phyloP scores from a whole-genome alignment of 2,113 vertebrate species.

The Microcebus tavaratra region DNA sequence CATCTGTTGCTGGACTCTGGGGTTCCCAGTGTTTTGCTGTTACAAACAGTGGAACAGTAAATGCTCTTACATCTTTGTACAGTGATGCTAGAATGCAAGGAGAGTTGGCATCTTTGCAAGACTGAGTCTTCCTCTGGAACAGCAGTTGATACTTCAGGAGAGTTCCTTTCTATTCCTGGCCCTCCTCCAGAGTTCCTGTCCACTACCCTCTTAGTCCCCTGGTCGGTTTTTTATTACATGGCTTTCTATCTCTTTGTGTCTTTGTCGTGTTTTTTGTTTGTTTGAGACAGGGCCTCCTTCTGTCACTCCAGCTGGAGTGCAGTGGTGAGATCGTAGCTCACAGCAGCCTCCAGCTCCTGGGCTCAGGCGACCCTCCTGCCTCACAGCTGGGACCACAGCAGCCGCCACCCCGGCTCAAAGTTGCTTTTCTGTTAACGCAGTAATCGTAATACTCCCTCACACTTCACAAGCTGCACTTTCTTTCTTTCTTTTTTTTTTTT shows the following conservation, averaged over 20 bases:
- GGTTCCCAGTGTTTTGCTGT: rapidly evolving
- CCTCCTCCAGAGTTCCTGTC: background rate
- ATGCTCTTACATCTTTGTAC: background rate
- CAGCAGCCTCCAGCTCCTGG: too few species aligned
- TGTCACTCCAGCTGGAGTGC: too few species aligned
- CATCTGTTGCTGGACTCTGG: background rate
- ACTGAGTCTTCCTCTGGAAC: background rate
- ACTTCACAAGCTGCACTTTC: background rate
- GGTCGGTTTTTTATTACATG: background rate
- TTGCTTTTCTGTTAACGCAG: background rate
- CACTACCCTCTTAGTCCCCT: background rate
- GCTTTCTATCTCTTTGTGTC: background rate
- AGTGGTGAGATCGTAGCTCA: too few species aligned
- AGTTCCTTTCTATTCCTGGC: background rate
- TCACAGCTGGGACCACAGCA: too few species aligned
- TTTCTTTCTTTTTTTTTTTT: background rate
- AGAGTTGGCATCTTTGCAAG: too few species aligned
- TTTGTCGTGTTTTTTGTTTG: background rate
- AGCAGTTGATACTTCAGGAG: background rate
- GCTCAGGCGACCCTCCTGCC: too few species aligned
- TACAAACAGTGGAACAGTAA: background rate
- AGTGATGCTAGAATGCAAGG: background rate
- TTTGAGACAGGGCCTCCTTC: too few species aligned
- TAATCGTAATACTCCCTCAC: background rate
- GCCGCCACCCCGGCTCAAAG: background rate